These are phyloP conservation scores for Ceyx cyanopectus DNA, from an alignment of 2,113 vertebrate species.

Conservation along the genomic window DNA sequence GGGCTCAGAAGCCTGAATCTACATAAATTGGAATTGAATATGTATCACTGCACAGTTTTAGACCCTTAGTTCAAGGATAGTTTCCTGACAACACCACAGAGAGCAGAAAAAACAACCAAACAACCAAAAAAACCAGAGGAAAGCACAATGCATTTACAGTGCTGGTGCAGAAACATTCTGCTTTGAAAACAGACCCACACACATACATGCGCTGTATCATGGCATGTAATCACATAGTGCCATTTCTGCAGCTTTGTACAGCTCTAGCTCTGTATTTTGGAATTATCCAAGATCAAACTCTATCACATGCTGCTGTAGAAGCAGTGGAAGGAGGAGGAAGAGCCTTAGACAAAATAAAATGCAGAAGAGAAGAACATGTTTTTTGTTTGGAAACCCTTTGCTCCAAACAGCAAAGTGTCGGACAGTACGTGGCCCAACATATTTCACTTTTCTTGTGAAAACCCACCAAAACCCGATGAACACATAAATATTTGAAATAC, in stretches of 20 bases:
- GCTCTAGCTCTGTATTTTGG: background rate
- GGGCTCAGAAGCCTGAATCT: background rate
- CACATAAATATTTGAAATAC: background rate
- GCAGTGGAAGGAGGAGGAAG: background rate
- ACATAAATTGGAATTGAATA: background rate
- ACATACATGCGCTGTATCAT: too few species aligned
- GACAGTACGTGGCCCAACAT: background rate
- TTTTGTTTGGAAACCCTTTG: background rate
- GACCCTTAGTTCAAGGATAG: background rate
- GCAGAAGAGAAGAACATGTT: background rate
- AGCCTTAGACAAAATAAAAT: background rate
- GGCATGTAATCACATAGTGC: background rate
- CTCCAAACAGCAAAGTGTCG: background rate
- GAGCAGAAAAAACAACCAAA: background rate
- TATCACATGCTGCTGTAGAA: background rate
- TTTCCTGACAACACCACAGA: background rate
- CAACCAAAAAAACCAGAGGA: background rate
- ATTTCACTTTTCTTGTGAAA: background rate
- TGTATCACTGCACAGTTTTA: background rate
- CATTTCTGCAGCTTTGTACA: background rate
- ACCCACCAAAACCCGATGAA: background rate
- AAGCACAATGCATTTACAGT: background rate
- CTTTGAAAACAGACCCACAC: background rate
- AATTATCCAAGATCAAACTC: background rate
- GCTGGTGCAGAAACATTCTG: background rate